phyloP scores from a whole-genome alignment of 2,797 vertebrate species.

The Pseudopleuronectes americanus region DNA sequence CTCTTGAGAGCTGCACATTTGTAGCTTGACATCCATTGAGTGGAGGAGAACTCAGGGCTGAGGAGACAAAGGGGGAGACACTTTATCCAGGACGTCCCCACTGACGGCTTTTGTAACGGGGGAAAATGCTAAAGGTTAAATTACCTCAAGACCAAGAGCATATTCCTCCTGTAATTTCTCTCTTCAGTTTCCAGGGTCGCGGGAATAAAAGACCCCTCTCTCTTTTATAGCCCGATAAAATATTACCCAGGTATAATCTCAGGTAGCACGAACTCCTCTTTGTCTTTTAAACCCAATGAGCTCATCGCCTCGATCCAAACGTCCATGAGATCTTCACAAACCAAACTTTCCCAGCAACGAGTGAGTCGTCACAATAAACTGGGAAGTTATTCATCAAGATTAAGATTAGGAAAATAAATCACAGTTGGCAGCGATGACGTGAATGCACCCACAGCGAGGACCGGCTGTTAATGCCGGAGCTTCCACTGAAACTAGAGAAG shows the following conservation, averaged over 20 bases:
- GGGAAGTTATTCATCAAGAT: background rate
- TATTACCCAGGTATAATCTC: constrained; percentile 71
- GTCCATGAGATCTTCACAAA: constrained; percentile 22
- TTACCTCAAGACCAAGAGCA: constrained; percentile 72
- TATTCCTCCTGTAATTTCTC: constrained; percentile 65
- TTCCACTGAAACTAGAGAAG: too few relatives aligned
- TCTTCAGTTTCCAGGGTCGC: constrained; percentile 57
- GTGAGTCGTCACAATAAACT: background rate
- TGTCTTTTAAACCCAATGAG: constrained; percentile 62
- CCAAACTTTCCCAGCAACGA: constrained; percentile 22
- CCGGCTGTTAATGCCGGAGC: too few relatives aligned
- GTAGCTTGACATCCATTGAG: constrained; percentile 78
- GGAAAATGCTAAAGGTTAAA: constrained; percentile 78
- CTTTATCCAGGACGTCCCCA: constrained; percentile 69
- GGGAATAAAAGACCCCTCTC: constrained; percentile 56
- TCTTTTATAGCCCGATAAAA: constrained; percentile 70
- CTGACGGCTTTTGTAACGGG: constrained; percentile 70
- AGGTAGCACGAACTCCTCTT: constrained; percentile 61
- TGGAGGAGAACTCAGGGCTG: constrained; percentile 66
- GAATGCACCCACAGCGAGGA: background rate
- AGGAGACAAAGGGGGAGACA: constrained; percentile 78
- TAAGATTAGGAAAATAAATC: background rate
- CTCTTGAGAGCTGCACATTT: constrained; percentile 69
- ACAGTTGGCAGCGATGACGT: background rate
- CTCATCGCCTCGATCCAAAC: constrained; percentile 63